Evolutionary conservation across 1,140 invertebrate genomes (phyloP).

Genomic region (Diachasma alloeum): DNA sequence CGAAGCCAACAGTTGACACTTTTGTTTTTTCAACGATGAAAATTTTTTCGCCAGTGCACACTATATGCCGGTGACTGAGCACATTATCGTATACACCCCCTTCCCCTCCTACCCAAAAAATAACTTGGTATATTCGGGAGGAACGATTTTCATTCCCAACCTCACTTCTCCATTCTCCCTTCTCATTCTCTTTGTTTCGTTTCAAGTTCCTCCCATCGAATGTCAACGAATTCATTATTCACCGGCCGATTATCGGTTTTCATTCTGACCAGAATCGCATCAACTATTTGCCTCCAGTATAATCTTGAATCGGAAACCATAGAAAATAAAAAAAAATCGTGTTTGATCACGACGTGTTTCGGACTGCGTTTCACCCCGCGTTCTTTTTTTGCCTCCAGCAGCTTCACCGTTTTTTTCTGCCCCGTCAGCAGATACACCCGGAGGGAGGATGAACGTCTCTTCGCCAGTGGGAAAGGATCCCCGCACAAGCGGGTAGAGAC

Average conservation of each 20-base stretch:
- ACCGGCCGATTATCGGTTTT: neutral
- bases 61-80: slow-evolving; percentile 13
- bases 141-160: slow-evolving; percentile 12
- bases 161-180: neutral
- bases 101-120: neutral
- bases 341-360: slow-evolving; percentile 5
- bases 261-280: neutral
- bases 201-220: neutral
- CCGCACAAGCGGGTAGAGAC: slow-evolving; percentile 22
- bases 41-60: neutral
- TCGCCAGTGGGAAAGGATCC: neutral
- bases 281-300: slow-evolving; percentile 6
- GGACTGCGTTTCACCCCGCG: neutral
- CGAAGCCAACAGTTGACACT: neutral
- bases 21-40: slow-evolving; percentile 23
- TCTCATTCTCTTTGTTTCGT: neutral
- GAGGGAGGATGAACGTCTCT: neutral
- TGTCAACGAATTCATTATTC: neutral
- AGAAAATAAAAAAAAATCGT: slow-evolving; percentile 1
- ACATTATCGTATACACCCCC: slow-evolving; percentile 11
- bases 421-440: neutral
- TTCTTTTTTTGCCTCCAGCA: neutral
- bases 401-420: neutral
- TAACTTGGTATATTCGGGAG: neutral
- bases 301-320: neutral